A percentile compares a stretch with the other conserved stretches of the same genome.
Evolutionary conservation across 1,140 invertebrate species (phyloP).

Genomic region (Zaprionus gabonicus): DNA sequence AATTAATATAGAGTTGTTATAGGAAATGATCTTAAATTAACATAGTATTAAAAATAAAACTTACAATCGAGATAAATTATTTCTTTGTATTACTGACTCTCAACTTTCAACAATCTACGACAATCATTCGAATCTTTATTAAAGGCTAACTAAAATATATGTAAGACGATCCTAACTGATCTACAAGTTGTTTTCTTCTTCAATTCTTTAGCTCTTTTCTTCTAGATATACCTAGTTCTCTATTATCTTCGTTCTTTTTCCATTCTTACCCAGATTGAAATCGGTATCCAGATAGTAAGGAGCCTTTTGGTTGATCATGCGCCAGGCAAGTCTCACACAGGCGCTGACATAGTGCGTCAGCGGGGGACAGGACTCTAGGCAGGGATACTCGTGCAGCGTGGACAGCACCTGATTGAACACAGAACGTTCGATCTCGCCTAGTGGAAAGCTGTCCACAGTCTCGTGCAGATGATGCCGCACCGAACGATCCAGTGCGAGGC

Average conservation of each 20-base stretch:
- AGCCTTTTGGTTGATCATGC: constrained; percentile 86
- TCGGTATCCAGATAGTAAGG: constrained; percentile 87
- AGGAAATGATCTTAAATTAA: not conserved
- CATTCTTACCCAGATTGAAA: constrained; percentile 86
- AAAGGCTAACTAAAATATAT: not conserved
- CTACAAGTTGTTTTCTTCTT: too few relatives aligned
- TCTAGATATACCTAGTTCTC: too few relatives aligned
- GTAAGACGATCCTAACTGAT: too few relatives aligned
- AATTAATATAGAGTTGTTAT: not conserved
- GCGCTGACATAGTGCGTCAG: constrained; percentile 86
- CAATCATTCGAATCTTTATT: not conserved
- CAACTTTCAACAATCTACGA: too few relatives aligned
- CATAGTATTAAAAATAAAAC: not conserved
- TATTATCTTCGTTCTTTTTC: not conserved
- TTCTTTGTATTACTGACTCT: too few relatives aligned
- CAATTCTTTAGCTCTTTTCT: too few relatives aligned
- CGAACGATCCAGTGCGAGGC: constrained; percentile 84
- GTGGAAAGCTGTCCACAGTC: constrained; percentile 86
- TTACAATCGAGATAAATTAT: too few relatives aligned
- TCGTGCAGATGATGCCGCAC: constrained; percentile 85
- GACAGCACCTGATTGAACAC: constrained; percentile 86
- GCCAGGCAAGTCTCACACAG: constrained; percentile 86
- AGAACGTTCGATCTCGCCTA: constrained; percentile 87
- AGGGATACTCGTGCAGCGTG: constrained; percentile 88
- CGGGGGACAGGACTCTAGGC: constrained; percentile 85